Conservation (phyloP, 2,113 vertebrate species). For the Noctilio leporinus region DNA sequence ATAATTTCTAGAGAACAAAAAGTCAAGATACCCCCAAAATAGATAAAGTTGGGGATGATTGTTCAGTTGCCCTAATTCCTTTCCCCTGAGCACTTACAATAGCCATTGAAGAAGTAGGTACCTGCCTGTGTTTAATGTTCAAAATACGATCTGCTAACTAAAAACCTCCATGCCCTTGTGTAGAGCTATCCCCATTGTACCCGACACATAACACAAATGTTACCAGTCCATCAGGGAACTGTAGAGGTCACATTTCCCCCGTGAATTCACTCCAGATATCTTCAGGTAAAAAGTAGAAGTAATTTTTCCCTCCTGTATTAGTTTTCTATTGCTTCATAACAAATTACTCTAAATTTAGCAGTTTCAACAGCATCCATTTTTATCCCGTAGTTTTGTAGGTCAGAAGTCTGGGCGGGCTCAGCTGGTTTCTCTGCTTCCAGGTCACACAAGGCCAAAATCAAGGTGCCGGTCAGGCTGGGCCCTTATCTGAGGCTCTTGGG, state of each 20-base stretch:
- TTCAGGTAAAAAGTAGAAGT: background rate
- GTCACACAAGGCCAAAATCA: slow-evolving; percentile 13
- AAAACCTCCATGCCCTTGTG: background rate
- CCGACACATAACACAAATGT: background rate
- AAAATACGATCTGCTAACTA: background rate
- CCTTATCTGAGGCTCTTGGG: background rate
- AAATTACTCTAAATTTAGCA: background rate
- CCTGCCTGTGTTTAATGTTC: background rate
- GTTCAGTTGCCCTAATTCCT: background rate
- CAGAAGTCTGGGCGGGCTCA: background rate
- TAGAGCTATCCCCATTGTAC: background rate
- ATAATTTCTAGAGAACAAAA: background rate
- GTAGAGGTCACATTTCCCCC: background rate
- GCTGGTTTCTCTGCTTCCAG: slow-evolving; percentile 3
- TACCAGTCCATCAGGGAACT: background rate
- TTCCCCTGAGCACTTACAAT: background rate
- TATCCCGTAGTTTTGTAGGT: background rate
- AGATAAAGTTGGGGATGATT: background rate
- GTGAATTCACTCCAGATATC: background rate
- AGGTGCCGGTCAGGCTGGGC: background rate
- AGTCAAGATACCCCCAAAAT: background rate
- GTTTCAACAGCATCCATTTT: background rate
- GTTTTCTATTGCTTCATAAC: slow-evolving; percentile 5
- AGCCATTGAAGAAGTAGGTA: background rate
- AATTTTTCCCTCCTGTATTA: background rate